Conservation (phyloP, 2,797 vertebrate genomes). For the Sebastes itinus region DNA sequence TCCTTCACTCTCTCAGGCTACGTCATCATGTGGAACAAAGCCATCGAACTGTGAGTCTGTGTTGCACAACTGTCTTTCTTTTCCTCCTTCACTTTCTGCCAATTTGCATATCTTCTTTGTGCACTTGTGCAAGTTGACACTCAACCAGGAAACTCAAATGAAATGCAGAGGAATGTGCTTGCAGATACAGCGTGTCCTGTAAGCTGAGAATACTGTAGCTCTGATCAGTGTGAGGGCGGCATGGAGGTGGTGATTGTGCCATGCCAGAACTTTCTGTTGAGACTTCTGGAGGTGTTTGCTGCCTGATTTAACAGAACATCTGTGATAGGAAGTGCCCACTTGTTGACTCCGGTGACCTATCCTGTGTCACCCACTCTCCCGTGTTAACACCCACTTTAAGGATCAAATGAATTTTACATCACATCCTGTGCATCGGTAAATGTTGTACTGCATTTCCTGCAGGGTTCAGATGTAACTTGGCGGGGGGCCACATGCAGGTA, state of each 20-base stretch:
- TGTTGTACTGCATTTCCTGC: background rate
- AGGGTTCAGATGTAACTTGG: background rate
- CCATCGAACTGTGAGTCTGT: slow-evolving; percentile 97
- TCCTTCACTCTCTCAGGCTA: slow-evolving; percentile 99
- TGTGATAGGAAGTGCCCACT: slow-evolving; percentile 53
- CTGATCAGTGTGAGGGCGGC: slow-evolving; percentile 41
- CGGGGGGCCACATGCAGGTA: background rate
- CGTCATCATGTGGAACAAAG: slow-evolving; percentile 99
- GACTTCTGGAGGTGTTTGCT: slow-evolving; percentile 56
- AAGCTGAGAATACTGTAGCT: slow-evolving; percentile 27
- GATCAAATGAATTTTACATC: slow-evolving; percentile 25
- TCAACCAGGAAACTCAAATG: slow-evolving; percentile 43
- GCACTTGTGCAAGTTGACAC: slow-evolving; percentile 14
- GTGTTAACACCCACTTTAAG: slow-evolving; percentile 26
- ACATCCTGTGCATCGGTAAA: background rate
- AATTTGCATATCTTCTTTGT: slow-evolving; percentile 33
- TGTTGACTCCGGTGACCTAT: slow-evolving; percentile 26
- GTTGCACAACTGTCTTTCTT: background rate
- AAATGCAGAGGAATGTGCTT: slow-evolving; percentile 35
- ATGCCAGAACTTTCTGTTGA: slow-evolving; percentile 39
- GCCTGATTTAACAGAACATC: slow-evolving; percentile 47
- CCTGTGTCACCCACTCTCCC: slow-evolving; percentile 31
- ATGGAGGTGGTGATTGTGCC: slow-evolving; percentile 46
- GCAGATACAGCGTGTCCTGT: slow-evolving; percentile 40
- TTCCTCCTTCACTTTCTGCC: background rate